Evolutionary conservation across 1,140 invertebrate genomes (phyloP).

Genomic region (Lepidurus couesii): DNA sequence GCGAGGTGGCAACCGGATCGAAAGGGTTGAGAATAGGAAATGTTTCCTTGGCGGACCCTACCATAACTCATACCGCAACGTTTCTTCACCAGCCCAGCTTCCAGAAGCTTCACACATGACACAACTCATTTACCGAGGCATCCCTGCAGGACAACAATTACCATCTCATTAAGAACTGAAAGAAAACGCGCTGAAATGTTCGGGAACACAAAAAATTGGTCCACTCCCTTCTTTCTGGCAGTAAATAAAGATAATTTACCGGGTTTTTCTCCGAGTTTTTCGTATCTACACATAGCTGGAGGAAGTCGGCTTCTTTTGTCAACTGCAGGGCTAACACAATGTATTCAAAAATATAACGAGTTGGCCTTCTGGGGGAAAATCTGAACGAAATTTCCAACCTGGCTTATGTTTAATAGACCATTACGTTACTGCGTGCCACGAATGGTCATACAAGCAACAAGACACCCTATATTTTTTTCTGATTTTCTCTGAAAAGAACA

Average conservation of each 20-base stretch:
- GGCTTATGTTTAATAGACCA: background rate
- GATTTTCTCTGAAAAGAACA: background rate
- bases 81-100: background rate
- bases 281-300: background rate
- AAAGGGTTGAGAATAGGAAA: conserved; percentile 15
- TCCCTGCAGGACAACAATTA: conserved; percentile 9
- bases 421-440: background rate
- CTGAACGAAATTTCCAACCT: background rate
- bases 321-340: background rate
- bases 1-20: conserved; percentile 8
- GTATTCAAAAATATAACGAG: conserved; percentile 10
- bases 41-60: no score
- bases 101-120: background rate
- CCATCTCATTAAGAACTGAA: conserved; percentile 10
- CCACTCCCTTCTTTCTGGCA: background rate
- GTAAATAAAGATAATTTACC: background rate
- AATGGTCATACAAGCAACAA: conserved; percentile 14
- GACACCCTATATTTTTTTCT: background rate
- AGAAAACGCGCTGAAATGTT: background rate
- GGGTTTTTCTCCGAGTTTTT: background rate
- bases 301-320: conserved; percentile 13
- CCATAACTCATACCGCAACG: no score
- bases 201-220: background rate
- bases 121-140: background rate
- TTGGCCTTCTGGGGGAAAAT: background rate